Evolutionary conservation across 2,797 vertebrate species (phyloP).

Genomic region (Crenuchus spilurus): DNA sequence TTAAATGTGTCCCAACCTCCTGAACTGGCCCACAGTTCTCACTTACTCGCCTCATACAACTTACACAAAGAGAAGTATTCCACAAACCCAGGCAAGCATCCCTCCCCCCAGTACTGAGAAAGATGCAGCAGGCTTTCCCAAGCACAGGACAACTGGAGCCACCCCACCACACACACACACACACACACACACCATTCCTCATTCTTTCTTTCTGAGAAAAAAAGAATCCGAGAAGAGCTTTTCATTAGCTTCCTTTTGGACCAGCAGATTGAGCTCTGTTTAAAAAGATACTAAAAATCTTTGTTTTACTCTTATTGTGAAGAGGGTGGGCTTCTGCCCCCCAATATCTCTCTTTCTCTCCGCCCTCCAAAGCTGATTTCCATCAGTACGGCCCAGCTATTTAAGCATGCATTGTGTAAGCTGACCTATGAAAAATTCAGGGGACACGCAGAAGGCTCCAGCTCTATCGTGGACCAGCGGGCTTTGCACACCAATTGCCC

Average conservation of each 20-base stretch:
- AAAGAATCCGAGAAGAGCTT: constrained; percentile 37
- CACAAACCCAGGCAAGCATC: constrained; percentile 37
- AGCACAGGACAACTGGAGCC: constrained; percentile 51
- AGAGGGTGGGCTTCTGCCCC: constrained; percentile 6
- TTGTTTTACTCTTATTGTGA: constrained; percentile 54
- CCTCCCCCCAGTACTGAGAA: constrained; percentile 38
- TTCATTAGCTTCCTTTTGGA: constrained; percentile 55
- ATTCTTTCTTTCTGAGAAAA: constrained; percentile 29
- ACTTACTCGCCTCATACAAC: constrained; percentile 44
- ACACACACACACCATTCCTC: neutral
- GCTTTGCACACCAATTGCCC: constrained; percentile 62
- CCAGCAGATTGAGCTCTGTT: constrained; percentile 47
- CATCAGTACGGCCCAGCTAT: constrained; percentile 57
- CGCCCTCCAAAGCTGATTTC: constrained; percentile 48
- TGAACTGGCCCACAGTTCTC: constrained; percentile 49
- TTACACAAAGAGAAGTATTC: constrained; percentile 56
- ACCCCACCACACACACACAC: constrained; percentile 23
- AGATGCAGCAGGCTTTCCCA: constrained; percentile 54
- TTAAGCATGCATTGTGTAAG: constrained; percentile 58
- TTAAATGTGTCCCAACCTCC: constrained; percentile 58
- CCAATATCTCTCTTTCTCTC: constrained; percentile 1
- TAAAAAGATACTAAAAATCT: constrained; percentile 62
- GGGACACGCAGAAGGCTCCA: constrained; percentile 52
- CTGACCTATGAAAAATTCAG: constrained; percentile 64
- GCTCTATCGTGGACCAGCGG: constrained; percentile 45